Conservation (phyloP, 2,888 invertebrate species). For the Pristionchus exspectatus region DNA sequence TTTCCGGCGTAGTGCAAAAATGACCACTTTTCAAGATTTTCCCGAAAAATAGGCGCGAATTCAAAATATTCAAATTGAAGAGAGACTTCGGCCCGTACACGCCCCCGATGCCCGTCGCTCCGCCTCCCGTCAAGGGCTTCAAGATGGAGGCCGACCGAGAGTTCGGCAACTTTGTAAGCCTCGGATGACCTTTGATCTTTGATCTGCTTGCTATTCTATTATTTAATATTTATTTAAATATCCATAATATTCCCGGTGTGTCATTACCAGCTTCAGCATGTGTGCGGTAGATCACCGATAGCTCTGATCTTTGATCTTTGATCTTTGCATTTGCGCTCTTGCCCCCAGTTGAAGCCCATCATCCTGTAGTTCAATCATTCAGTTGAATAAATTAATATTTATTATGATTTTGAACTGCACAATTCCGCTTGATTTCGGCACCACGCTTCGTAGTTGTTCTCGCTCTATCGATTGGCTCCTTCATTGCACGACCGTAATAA, state of each 20-base stretch:
- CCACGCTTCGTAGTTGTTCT: not conserved
- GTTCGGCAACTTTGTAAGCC: conserved; percentile 63
- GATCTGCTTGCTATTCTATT: not conserved
- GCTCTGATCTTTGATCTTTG: conserved; percentile 25
- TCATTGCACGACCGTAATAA: not conserved
- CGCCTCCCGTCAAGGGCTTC: conserved; percentile 75
- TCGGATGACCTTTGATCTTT: conserved; percentile 26
- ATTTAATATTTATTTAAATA: conserved; percentile 17
- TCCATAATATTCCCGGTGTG: conserved; percentile 16
- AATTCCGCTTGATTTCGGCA: not conserved
- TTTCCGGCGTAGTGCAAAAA: not conserved
- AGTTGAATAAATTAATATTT: not conserved
- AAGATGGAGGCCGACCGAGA: conserved; percentile 76
- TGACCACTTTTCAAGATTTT: not conserved
- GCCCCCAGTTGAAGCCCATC: not conserved
- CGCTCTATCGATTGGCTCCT: not conserved
- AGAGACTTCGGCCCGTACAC: conserved; percentile 64
- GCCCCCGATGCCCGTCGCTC: conserved; percentile 68
- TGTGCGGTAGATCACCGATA: conserved; percentile 1
- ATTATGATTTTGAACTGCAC: not conserved
- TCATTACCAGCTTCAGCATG: conserved; percentile 23
- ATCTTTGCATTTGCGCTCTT: not conserved
- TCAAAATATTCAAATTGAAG: conserved; percentile 28
- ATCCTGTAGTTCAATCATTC: not conserved
- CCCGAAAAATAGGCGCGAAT: not conserved